These are phyloP conservation scores for Sphaeramia orbicularis DNA, from an alignment of 2,797 vertebrate species.

Conservation along the genomic window DNA sequence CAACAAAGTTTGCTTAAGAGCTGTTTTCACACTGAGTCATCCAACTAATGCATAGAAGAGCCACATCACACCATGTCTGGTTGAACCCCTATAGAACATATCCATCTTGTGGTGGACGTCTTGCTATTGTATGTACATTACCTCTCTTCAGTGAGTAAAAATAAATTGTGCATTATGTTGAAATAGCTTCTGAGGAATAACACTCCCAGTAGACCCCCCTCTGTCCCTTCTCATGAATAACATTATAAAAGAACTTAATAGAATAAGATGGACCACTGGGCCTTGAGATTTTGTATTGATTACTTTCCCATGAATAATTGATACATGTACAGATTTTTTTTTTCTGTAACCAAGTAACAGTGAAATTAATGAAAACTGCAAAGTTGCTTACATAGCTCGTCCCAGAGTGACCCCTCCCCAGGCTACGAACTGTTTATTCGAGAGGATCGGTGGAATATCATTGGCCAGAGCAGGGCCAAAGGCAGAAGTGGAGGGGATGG, in stretches of 20 bases:
- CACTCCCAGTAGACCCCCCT: conserved; percentile 50
- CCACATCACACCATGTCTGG: conserved; percentile 4
- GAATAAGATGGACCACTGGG: conserved; percentile 51
- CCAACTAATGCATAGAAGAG: neutral
- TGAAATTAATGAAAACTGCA: conserved; percentile 45
- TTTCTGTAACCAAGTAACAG: conserved; percentile 24
- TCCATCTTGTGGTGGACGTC: neutral
- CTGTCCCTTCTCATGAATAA: conserved; percentile 76
- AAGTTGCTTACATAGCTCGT: conserved; percentile 91
- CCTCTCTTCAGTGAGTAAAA: conserved; percentile 46
- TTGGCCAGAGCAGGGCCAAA: conserved; percentile 50
- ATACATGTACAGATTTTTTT: conserved; percentile 39
- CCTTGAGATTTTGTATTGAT: conserved; percentile 51
- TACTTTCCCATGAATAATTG: conserved; percentile 66
- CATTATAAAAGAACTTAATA: conserved; percentile 66
- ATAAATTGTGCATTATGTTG: conserved; percentile 64
- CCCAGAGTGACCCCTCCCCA: conserved; percentile 95
- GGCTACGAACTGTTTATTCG: conserved; percentile 94
- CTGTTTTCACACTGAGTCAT: neutral
- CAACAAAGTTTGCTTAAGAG: no score
- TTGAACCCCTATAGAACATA: conserved; percentile 24
- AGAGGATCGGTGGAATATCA: conserved; percentile 91
- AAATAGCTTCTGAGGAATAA: conserved; percentile 69
- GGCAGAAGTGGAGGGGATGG: conserved; percentile 45
- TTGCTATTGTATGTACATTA: conserved; percentile 31